Percentiles rank a stretch among this genome's conserved stretches.
Evolutionary conservation across 1,140 invertebrate species (phyloP).

Genomic region (Zaprionus kolodkinae): DNA sequence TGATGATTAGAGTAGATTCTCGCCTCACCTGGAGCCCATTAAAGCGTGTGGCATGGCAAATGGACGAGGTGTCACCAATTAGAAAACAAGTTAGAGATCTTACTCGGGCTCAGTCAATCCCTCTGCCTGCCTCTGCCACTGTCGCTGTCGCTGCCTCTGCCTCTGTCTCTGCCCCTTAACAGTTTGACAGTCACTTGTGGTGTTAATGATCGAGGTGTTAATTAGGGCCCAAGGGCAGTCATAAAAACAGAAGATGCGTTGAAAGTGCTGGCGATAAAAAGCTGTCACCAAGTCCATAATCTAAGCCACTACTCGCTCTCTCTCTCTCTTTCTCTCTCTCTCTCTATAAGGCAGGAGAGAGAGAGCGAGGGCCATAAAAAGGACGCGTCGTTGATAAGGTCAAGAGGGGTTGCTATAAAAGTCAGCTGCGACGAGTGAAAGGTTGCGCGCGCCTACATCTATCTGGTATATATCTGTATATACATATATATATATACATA

Average conservation of each 20-base stretch:
- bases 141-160: constrained; percentile 6
- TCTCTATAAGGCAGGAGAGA: too few relatives aligned
- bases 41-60: constrained; percentile 78
- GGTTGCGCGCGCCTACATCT: constrained; percentile 36
- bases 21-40: constrained; percentile 69
- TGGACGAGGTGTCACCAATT: constrained; percentile 81
- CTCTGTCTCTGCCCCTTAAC: constrained; percentile 19
- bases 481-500: not conserved
- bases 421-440: constrained; percentile 56
- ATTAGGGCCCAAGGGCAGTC: constrained; percentile 74
- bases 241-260: constrained; percentile 53
- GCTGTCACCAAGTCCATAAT: constrained; percentile 59
- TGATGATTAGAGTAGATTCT: constrained; percentile 30
- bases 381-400: constrained; percentile 73
- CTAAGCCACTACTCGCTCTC: not conserved
- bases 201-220: constrained; percentile 78
- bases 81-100: constrained; percentile 68
- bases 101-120: constrained; percentile 38
- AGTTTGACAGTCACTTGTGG: constrained; percentile 69
- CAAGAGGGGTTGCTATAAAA: constrained; percentile 74
- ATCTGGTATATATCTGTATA: constrained; percentile 1
- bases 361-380: constrained; percentile 52
- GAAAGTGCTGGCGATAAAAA: constrained; percentile 78
- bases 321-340: too few relatives aligned
- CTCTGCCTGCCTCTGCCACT: constrained; percentile 5